Conservation (phyloP, 2,113 vertebrate species). For the Arothron firmamentum region DNA sequence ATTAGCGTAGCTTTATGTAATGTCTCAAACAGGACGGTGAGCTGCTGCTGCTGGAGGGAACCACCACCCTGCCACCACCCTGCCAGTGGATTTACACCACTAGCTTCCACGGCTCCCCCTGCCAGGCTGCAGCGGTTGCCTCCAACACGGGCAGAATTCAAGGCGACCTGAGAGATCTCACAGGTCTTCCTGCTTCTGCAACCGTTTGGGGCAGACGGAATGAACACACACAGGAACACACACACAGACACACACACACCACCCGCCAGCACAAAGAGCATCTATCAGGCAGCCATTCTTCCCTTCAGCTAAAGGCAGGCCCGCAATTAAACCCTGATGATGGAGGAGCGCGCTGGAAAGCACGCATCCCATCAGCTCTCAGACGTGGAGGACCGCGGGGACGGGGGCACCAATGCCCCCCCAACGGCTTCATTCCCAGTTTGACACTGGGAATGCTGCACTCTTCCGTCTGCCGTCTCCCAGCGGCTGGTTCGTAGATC, state of each 20-base stretch:
- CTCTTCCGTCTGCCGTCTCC: too few relatives aligned
- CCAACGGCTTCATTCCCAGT: too few relatives aligned
- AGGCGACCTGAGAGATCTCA: too few relatives aligned
- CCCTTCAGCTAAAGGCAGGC: conserved; percentile 34
- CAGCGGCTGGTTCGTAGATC: too few relatives aligned
- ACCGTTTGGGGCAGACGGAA: too few relatives aligned
- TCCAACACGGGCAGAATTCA: too few relatives aligned
- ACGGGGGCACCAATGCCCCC: too few relatives aligned
- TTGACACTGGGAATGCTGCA: too few relatives aligned
- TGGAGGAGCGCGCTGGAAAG: neutral
- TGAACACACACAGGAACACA: neutral
- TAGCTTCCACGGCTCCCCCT: conserved; percentile 15
- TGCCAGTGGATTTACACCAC: conserved; percentile 50
- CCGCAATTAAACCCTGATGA: neutral
- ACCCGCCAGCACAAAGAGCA: neutral
- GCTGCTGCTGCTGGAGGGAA: conserved; percentile 33
- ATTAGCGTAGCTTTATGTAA: conserved; percentile 54
- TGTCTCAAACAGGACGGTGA: conserved; percentile 25
- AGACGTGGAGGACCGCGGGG: too few relatives aligned
- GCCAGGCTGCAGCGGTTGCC: too few relatives aligned
- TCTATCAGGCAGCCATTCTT: conserved; percentile 21
- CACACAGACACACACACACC: neutral
- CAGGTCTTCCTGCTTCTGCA: too few relatives aligned
- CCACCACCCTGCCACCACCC: conserved; percentile 18
- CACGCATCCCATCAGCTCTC: neutral